Conservation (phyloP, 2,888 invertebrate species). For the Anthophora plumipes region DNA sequence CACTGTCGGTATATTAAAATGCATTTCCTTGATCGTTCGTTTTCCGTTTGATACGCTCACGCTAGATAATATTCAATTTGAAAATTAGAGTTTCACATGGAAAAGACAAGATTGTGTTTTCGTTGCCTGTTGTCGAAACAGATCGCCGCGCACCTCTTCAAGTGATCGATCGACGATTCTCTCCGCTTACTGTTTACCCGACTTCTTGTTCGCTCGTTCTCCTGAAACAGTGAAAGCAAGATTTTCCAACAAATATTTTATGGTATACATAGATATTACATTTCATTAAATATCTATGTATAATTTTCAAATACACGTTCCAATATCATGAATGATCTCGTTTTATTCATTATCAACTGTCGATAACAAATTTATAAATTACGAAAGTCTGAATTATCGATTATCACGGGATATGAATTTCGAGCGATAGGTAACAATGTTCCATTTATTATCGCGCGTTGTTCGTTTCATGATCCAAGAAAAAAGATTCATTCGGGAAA, state of each 20-base stretch:
- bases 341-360: neutral
- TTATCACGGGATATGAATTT: neutral
- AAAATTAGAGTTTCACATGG: constrained; percentile 49
- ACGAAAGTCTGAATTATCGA: neutral
- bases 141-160: constrained; percentile 47
- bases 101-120: constrained; percentile 68
- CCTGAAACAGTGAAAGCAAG: constrained; percentile 69
- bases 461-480: neutral
- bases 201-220: constrained; percentile 83
- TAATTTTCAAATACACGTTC: neutral
- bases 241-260: neutral
- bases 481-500: neutral
- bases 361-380: neutral
- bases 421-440: neutral
- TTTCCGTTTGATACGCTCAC: constrained; percentile 32
- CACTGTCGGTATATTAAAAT: constrained; percentile 29
- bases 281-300: neutral
- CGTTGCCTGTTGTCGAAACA: constrained; percentile 69
- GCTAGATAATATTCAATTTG: constrained; percentile 36
- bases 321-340: neutral
- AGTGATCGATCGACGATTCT: constrained; percentile 48
- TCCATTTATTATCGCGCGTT: neutral
- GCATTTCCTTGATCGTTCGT: constrained; percentile 7
- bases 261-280: neutral
- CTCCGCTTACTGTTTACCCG: constrained; percentile 80